Evolutionary conservation across 2,888 invertebrate species (phyloP).

Genomic region (Colostygia pectinataria): DNA sequence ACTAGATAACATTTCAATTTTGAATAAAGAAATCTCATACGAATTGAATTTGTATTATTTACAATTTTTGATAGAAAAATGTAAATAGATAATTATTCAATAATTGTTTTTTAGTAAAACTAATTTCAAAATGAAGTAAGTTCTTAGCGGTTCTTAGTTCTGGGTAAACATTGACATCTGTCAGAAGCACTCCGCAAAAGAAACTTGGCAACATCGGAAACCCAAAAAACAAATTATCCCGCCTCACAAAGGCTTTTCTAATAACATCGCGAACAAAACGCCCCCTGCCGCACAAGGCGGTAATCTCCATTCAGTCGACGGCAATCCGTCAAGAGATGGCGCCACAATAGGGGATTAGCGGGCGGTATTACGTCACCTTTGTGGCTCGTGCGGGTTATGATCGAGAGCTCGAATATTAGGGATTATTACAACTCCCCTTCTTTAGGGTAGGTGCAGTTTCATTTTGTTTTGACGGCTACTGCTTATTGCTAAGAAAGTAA

Average conservation of each 20-base stretch:
- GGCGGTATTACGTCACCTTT: slow-evolving; percentile 79
- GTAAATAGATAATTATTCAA: too few species aligned
- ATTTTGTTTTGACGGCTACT: slow-evolving; percentile 20
- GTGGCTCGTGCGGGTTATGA: slow-evolving; percentile 70
- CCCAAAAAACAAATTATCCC: slow-evolving; percentile 69
- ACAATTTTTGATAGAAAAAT: too few species aligned
- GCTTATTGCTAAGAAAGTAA: neutral
- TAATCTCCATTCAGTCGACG: slow-evolving; percentile 71
- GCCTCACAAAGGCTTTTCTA: slow-evolving; percentile 63
- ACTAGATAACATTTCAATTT: too few species aligned
- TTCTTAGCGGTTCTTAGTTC: neutral
- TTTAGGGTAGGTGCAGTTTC: slow-evolving; percentile 26
- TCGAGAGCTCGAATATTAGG: slow-evolving; percentile 77
- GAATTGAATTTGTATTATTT: too few species aligned
- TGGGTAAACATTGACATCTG: slow-evolving; percentile 22
- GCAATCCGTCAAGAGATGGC: slow-evolving; percentile 81
- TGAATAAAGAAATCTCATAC: too few species aligned
- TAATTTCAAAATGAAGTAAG: too few species aligned
- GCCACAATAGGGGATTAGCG: slow-evolving; percentile 79
- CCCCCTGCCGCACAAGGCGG: slow-evolving; percentile 54
- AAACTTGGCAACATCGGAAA: slow-evolving; percentile 42
- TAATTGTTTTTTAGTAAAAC: too few species aligned
- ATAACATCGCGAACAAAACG: slow-evolving; percentile 70
- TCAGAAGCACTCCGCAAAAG: slow-evolving; percentile 35
- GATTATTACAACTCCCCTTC: slow-evolving; percentile 76